These are phyloP conservation scores for Erpornis zantholeuca DNA, from an alignment of 2,113 vertebrate species.

Conservation along the genomic window DNA sequence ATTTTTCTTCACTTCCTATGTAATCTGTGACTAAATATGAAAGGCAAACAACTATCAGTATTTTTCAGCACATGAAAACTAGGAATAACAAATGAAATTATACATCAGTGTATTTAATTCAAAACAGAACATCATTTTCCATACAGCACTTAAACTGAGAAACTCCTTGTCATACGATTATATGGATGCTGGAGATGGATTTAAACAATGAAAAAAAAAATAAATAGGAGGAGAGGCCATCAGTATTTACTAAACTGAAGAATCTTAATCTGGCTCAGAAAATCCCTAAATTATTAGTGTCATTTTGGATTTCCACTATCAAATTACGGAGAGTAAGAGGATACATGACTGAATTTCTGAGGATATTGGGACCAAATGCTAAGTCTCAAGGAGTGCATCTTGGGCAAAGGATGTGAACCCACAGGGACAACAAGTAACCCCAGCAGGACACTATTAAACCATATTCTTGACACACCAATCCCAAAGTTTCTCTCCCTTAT, in stretches of 20 bases:
- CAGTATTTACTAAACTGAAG: not conserved
- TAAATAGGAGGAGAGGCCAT: not conserved
- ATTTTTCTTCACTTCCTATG: not conserved
- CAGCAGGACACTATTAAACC: not conserved
- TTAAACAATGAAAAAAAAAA: not conserved
- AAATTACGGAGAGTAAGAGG: not conserved
- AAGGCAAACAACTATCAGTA: not conserved
- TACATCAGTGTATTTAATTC: not conserved
- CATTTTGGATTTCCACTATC: not conserved
- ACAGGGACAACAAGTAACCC: not conserved
- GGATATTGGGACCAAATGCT: not conserved
- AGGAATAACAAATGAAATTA: not conserved
- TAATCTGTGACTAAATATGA: not conserved
- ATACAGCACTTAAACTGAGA: not conserved
- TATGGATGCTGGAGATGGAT: not conserved
- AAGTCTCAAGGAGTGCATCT: not conserved
- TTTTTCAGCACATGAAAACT: not conserved
- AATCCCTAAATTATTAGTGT: not conserved
- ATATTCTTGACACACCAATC: not conserved
- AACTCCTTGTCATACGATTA: not conserved
- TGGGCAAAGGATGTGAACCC: not conserved
- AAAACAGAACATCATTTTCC: not conserved
- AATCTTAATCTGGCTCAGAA: not conserved
- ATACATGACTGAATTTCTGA: not conserved
- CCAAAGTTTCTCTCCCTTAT: not conserved